Conservation (phyloP, 2,797 vertebrate genomes). For the Pithecia hirsuta region DNA sequence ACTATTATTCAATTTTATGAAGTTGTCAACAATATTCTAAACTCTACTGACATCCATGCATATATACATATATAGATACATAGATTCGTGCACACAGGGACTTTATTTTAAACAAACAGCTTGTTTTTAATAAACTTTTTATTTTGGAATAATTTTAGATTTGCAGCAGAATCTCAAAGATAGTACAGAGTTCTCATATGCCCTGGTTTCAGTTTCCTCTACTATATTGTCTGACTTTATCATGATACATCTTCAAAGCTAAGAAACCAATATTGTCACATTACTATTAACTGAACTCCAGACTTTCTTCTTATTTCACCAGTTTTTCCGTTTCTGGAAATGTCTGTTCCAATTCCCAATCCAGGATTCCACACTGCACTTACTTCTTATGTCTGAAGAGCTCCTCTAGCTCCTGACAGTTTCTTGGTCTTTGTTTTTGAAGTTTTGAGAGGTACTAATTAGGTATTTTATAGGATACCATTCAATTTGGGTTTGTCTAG, state of each 20-base stretch:
- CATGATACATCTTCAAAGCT: neutral
- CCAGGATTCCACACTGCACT: neutral
- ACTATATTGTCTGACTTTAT: neutral
- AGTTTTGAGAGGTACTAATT: neutral
- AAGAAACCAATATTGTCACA: conserved; percentile 6
- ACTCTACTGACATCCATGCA: neutral
- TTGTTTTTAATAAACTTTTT: neutral
- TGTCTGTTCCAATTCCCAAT: neutral
- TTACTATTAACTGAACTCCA: neutral
- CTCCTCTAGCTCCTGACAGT: neutral
- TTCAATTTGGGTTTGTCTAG: neutral
- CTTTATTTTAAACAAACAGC: neutral
- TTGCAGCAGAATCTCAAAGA: neutral
- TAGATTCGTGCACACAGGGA: neutral
- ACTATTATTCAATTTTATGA: neutral
- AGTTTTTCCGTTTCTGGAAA: neutral
- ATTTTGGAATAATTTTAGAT: conserved; percentile 31
- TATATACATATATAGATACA: neutral
- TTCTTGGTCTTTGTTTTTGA: neutral
- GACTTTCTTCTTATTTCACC: neutral
- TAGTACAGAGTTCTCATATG: neutral
- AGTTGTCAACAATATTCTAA: neutral
- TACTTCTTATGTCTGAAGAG: neutral
- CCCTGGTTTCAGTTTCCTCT: neutral
- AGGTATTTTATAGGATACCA: neutral